Percentiles rank a stretch among this genome's conserved stretches.
These are phyloP conservation scores for Pseudolycoriella hygida DNA, from an alignment of 2,888 invertebrate genomes.

Conservation along the genomic window DNA sequence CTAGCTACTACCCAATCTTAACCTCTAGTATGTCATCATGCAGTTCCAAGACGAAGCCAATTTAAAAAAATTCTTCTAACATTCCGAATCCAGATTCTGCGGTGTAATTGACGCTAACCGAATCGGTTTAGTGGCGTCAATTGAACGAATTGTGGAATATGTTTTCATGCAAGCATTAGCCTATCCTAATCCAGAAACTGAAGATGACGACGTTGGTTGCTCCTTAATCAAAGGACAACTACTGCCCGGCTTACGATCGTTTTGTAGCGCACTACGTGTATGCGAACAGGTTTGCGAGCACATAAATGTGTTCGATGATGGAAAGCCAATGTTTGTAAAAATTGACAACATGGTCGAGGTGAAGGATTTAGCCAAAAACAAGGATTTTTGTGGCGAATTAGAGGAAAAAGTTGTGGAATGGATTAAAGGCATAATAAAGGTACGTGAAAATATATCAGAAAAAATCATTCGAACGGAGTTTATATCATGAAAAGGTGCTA, in stretches of 20 bases:
- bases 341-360: constrained; percentile 46
- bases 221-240: constrained; percentile 70
- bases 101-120: constrained; percentile 62
- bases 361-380: constrained; percentile 48
- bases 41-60: too few relatives aligned
- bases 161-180: constrained; percentile 83
- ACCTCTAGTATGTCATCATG: too few relatives aligned
- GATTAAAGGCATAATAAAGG: constrained; percentile 65
- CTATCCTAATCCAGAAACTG: constrained; percentile 60
- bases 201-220: constrained; percentile 61
- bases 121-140: constrained; percentile 68
- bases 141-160: constrained; percentile 73
- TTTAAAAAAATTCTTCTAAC: too few relatives aligned
- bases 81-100: constrained; percentile 37
- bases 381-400: constrained; percentile 42
- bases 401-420: constrained; percentile 61
- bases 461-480: too few relatives aligned
- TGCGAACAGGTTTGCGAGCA: constrained; percentile 73
- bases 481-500: constrained; percentile 42
- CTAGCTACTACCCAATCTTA: too few relatives aligned
- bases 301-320: constrained; percentile 60
- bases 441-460: constrained; percentile 16
- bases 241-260: constrained; percentile 65
- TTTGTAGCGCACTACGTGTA: constrained; percentile 73
- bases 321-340: constrained; percentile 39